Conservation (phyloP, 2,888 invertebrate genomes). For the Mystacides longicornis region DNA sequence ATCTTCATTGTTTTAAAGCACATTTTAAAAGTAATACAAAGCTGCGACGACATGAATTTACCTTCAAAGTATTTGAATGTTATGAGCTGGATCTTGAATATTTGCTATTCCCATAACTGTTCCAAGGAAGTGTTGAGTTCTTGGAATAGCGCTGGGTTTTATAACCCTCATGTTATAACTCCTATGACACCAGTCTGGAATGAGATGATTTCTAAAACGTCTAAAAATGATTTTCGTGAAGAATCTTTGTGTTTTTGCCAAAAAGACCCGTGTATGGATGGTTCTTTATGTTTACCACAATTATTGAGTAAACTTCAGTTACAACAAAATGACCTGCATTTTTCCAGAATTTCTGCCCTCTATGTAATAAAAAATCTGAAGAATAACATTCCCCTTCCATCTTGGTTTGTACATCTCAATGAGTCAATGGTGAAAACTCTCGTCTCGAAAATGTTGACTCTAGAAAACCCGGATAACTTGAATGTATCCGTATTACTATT, state of each 20-base stretch:
- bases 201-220: constrained; percentile 15
- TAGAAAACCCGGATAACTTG: constrained; percentile 20
- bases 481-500: constrained; percentile 21
- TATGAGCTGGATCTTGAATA: constrained; percentile 20
- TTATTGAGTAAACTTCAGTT: constrained; percentile 15
- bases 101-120: constrained; percentile 21
- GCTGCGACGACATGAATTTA: constrained; percentile 17
- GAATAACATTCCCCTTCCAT: constrained; percentile 5
- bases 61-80: constrained; percentile 17
- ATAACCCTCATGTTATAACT: constrained; percentile 23
- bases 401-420: constrained; percentile 19
- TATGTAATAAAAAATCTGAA: constrained; percentile 8
- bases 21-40: constrained; percentile 13
- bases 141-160: constrained; percentile 21
- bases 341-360: constrained; percentile 19
- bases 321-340: constrained; percentile 25
- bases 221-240: constrained; percentile 4
- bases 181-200: constrained; percentile 22
- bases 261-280: constrained; percentile 12
- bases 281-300: constrained; percentile 16
- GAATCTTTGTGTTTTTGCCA: constrained; percentile 17
- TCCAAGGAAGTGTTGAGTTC: constrained; percentile 19
- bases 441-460: constrained; percentile 17
- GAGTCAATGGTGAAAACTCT: constrained; percentile 18
- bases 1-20: constrained; percentile 13